Evolutionary conservation across 2,797 vertebrate genomes (phyloP), one percentile per base, ranked within the genome.

Genomic region (Paedocypris micromegethes): DNA sequence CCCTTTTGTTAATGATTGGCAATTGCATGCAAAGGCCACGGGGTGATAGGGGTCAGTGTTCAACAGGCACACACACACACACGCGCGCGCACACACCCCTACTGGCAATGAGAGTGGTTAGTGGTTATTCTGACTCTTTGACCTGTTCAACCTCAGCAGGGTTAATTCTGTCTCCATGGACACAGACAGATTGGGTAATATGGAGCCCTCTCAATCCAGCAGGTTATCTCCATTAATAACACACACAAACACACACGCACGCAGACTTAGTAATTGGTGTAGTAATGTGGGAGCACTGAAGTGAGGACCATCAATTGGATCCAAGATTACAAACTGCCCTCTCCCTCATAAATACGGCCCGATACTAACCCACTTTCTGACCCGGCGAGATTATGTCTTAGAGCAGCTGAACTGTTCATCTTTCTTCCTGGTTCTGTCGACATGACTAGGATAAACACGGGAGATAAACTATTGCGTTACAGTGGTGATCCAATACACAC

Each of bases 161-260:
- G 80, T 88, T 84, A 82, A 71, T 74, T 75, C 68, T 74, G 51
- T 80, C 74, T 72, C 82, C 83, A 77, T 78, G 65, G 87, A 90
- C 80, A 82, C 77, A 77, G 74, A 83, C 23, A 55, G 78, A 82
- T 79, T 80, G 87, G 81, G 86, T 89, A 87, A 89, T 88, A 88
- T 74, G 79, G 81, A 75, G 73, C 77, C 65, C 46, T 77, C 82
- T 46, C 79, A 76, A 83, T 79, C 81, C 78, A 79, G 81, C 77
- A 82, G 83, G 87, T 83, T 90, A 90, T 89, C 87, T 86, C 84
- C 79, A 88, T 91, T 90, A 90, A 88, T 78, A 84, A 87, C 84
- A 84, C 79, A 78, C 79, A 58, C 50, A 57, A 49, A 75, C 52
- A 77, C 70, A 68, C 39, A 70, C 3, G 60, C 70, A 68, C 39